These are phyloP conservation scores for Graptemys geographica DNA, from an alignment of 2,797 vertebrate species.

Conservation along the genomic window DNA sequence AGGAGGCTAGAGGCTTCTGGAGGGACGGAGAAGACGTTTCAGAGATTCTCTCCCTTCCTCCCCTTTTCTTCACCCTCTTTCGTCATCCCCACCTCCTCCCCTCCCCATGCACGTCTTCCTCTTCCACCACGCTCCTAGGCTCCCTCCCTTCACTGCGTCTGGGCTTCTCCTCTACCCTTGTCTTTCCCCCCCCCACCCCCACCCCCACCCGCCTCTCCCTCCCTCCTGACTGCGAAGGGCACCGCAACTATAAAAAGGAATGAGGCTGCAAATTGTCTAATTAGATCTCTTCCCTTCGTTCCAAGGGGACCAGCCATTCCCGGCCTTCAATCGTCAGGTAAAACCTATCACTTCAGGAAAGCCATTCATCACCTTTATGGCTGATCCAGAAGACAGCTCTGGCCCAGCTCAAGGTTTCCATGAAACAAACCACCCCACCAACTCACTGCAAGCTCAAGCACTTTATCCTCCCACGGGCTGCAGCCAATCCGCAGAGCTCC, in stretches of 20 bases:
- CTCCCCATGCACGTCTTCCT: not conserved
- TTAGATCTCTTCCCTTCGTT: not conserved
- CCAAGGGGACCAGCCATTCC: not conserved
- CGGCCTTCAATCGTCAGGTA: not conserved
- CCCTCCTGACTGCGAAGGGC: not conserved
- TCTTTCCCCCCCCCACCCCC: not conserved
- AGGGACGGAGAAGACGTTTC: not conserved
- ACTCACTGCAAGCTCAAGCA: not conserved
- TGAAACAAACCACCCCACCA: not conserved
- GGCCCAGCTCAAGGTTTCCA: not conserved
- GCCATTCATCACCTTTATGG: not conserved
- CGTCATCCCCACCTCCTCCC: not conserved
- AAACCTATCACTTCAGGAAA: not conserved
- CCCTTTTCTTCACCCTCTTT: too few relatives aligned
- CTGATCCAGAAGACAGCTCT: not conserved
- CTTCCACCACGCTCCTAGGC: not conserved
- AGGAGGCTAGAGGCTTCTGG: not conserved
- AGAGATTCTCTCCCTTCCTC: not conserved
- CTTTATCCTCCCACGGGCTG: not conserved
- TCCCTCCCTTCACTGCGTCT: not conserved
- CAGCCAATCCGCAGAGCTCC: not conserved
- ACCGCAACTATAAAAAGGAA: not conserved
- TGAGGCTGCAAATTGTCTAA: not conserved
- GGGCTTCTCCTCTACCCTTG: not conserved
- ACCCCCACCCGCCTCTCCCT: not conserved